Evolutionary conservation across 2,113 vertebrate genomes (phyloP).

Genomic region (Lophura nycthemera): DNA sequence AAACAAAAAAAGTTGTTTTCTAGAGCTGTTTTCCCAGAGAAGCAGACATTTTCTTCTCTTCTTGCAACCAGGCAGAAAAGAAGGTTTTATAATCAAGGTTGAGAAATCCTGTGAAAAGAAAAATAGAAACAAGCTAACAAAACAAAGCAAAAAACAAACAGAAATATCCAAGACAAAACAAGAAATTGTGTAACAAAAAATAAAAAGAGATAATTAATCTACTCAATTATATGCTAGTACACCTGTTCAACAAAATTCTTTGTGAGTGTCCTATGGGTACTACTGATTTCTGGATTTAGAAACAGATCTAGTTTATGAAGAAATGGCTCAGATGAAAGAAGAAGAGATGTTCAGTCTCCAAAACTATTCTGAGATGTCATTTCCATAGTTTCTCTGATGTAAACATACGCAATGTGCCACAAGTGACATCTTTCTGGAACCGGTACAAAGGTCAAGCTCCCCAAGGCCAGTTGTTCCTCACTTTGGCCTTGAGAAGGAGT

Average conservation of each 20-base stretch:
- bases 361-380: background rate
- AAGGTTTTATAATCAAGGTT: background rate
- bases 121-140: background rate
- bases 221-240: background rate
- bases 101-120: background rate
- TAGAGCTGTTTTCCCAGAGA: conserved; percentile 35
- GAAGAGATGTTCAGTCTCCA: background rate
- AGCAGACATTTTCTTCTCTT: background rate
- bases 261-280: background rate
- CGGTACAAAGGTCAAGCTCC: background rate
- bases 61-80: background rate
- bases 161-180: background rate
- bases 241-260: background rate
- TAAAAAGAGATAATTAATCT: background rate
- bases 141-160: background rate
- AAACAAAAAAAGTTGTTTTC: background rate
- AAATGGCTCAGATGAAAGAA: background rate
- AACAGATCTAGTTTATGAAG: background rate
- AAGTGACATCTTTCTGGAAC: background rate
- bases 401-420: rapidly evolving
- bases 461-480: background rate
- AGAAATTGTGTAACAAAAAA: background rate
- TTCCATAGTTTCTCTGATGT: background rate
- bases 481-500: background rate
- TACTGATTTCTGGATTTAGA: background rate